These are phyloP conservation scores for Microctenopoma lineatum DNA, from an alignment of 2,797 vertebrate genomes.

Conservation along the genomic window DNA sequence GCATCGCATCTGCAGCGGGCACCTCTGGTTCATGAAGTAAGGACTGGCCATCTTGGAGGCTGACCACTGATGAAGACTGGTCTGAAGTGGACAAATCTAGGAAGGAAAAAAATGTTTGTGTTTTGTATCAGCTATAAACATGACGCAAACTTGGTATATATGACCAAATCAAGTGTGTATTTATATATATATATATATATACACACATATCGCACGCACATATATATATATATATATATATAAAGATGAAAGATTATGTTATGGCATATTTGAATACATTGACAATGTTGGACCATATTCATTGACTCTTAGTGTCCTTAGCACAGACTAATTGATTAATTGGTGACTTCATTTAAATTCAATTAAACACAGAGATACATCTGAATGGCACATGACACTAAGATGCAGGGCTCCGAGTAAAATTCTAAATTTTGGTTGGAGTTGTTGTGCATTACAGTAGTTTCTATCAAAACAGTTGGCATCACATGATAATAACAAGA, in stretches of 20 bases:
- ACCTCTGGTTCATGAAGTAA: slow-evolving; percentile 41
- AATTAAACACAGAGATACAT: not conserved
- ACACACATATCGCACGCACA: too few species aligned
- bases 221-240: too few species aligned
- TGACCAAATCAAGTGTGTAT: not conserved
- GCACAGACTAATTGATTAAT: not conserved
- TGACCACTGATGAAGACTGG: slow-evolving; percentile 48
- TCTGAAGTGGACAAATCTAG: slow-evolving; percentile 50
- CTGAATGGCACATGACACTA: not conserved
- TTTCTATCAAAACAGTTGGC: slow-evolving; percentile 13
- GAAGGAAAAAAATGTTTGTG: slow-evolving; percentile 22
- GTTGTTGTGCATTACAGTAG: not conserved
- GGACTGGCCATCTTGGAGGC: slow-evolving; percentile 42
- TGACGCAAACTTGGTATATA: not conserved
- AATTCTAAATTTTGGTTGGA: not conserved
- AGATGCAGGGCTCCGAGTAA: not conserved
- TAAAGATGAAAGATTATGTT: not conserved
- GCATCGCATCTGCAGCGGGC: slow-evolving; percentile 50
- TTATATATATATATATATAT: too few species aligned
- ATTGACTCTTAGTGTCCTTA: not conserved
- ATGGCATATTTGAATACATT: not conserved
- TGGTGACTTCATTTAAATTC: not conserved
- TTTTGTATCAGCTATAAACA: slow-evolving; percentile 4
- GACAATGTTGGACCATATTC: not conserved
- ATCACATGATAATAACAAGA: not conserved